Conservation (phyloP, 2,797 vertebrate genomes). For the Rallus crepitans region DNA sequence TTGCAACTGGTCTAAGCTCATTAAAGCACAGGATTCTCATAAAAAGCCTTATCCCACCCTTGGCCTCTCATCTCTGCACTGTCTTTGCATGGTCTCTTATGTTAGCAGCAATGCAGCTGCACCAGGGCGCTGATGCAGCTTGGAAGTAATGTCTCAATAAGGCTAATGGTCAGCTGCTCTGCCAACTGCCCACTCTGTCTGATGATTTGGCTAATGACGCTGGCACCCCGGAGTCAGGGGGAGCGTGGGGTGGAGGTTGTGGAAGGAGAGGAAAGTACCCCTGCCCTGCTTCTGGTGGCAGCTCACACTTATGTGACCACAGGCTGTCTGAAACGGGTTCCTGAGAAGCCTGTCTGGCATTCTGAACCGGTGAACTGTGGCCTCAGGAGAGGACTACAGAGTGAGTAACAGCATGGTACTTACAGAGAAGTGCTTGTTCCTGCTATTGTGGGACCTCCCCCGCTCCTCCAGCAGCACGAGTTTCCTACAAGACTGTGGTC, state of each 20-base stretch:
- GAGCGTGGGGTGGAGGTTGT: neutral
- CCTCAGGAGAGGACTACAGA: neutral
- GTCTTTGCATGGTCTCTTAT: neutral
- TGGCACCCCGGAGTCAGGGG: neutral
- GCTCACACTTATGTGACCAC: neutral
- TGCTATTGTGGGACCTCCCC: neutral
- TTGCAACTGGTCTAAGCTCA: neutral
- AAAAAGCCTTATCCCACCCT: neutral
- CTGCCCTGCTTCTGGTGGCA: neutral
- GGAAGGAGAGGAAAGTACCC: neutral
- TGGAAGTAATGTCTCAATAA: neutral
- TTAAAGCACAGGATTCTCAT: neutral
- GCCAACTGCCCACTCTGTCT: neutral
- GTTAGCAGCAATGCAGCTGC: neutral
- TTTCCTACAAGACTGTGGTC: neutral
- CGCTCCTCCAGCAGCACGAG: neutral
- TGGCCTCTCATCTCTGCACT: neutral
- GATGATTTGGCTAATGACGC: neutral
- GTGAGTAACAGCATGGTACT: neutral
- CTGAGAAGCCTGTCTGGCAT: neutral
- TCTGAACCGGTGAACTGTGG: neutral
- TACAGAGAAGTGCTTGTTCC: neutral
- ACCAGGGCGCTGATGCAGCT: neutral
- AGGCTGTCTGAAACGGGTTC: neutral
- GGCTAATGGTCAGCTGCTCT: neutral